Evolutionary conservation across 2,113 vertebrate species (phyloP).

Genomic region (Paradisaea rubra): DNA sequence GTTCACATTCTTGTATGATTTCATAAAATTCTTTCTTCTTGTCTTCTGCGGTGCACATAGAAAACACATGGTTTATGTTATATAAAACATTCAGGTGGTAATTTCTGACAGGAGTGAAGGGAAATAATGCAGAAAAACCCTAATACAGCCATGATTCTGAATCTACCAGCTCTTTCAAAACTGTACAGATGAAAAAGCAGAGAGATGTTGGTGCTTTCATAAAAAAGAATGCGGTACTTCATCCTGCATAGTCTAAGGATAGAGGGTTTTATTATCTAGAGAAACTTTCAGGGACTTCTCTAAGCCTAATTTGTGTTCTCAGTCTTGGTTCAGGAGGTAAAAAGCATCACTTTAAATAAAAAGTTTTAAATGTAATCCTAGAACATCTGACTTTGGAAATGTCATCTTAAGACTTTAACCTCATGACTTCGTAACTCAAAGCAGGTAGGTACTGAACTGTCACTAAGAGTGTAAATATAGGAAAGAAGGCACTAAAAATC

Average conservation of each 20-base stretch:
- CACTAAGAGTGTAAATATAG: conserved; percentile 4
- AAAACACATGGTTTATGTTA: neutral
- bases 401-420: conserved; percentile 30
- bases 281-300: neutral
- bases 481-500: conserved; percentile 42
- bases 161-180: neutral
- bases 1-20: neutral
- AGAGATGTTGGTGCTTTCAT: neutral
- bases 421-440: neutral
- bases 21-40: neutral
- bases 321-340: neutral
- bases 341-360: neutral
- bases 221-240: neutral
- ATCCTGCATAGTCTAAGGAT: neutral
- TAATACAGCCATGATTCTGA: neutral
- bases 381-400: conserved; percentile 17
- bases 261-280: neutral
- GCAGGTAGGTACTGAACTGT: conserved; percentile 11
- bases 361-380: neutral
- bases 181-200: neutral
- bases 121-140: neutral
- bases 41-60: neutral
- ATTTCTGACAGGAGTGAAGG: neutral
- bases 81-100: neutral
- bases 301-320: neutral